Evolutionary conservation across 2,113 vertebrate species (phyloP).

Genomic region (Sinocyclocheilus anophthalmus): DNA sequence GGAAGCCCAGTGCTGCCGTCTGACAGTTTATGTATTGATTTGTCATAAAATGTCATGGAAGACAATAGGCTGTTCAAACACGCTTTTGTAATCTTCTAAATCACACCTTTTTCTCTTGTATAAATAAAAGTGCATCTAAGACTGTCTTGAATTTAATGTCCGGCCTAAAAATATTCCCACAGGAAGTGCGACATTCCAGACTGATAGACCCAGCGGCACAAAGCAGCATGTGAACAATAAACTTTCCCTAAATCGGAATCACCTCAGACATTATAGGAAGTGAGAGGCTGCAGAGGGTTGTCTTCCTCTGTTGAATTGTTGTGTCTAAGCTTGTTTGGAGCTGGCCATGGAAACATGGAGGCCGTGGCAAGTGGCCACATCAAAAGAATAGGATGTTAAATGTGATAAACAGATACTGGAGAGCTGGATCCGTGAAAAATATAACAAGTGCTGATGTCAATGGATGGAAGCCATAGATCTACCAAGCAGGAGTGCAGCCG

Average conservation of each 20-base stretch:
- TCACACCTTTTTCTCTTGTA: background rate
- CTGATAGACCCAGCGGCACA: slow-evolving; percentile 71
- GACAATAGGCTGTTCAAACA: slow-evolving; percentile 42
- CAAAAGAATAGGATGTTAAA: slow-evolving; percentile 64
- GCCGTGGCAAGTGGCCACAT: slow-evolving; percentile 68
- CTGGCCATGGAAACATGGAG: slow-evolving; percentile 64
- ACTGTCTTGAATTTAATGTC: slow-evolving; percentile 67
- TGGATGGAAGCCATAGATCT: slow-evolving; percentile 57
- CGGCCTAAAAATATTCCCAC: slow-evolving; percentile 73
- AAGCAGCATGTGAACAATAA: slow-evolving; percentile 74
- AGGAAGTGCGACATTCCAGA: slow-evolving; percentile 74
- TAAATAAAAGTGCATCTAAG: slow-evolving; percentile 47
- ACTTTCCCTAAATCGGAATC: slow-evolving; percentile 73
- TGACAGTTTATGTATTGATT: slow-evolving; percentile 55
- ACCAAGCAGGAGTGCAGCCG: slow-evolving; percentile 39
- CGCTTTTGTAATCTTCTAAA: background rate
- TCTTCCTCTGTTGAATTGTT: slow-evolving; percentile 74
- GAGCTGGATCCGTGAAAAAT: slow-evolving; percentile 33
- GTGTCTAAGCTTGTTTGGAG: slow-evolving; percentile 76
- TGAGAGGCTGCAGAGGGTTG: slow-evolving; percentile 69
- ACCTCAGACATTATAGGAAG: slow-evolving; percentile 78
- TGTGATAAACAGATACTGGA: slow-evolving; percentile 62
- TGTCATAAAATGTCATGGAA: slow-evolving; percentile 47
- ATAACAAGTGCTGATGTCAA: slow-evolving; percentile 49
- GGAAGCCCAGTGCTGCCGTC: slow-evolving; percentile 51